A percentile compares a stretch with the other conserved stretches of the same genome.
Conservation (phyloP, 2,113 vertebrate genomes). For the Equus quagga region DNA sequence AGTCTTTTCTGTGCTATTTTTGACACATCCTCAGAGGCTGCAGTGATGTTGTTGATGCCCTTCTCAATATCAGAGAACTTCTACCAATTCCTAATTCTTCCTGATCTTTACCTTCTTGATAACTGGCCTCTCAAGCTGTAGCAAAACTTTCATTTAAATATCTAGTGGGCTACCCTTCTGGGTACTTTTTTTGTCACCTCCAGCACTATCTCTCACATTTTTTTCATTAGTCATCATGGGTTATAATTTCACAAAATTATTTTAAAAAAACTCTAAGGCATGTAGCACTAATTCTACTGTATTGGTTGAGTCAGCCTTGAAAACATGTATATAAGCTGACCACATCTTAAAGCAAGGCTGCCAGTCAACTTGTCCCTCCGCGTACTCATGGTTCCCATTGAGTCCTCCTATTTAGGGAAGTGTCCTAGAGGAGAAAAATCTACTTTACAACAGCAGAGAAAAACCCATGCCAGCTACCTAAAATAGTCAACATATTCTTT, state of each 20-base stretch:
- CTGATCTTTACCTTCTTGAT: slow-evolving; percentile 53
- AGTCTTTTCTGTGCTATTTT: slow-evolving; percentile 32
- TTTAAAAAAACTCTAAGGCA: background rate
- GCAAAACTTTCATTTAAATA: background rate
- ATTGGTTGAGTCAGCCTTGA: background rate
- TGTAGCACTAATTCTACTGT: background rate
- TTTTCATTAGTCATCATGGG: background rate
- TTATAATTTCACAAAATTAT: slow-evolving; percentile 28
- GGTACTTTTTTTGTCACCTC: background rate
- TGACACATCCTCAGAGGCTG: slow-evolving; percentile 46
- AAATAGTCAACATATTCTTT: background rate
- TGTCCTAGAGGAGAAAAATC: background rate
- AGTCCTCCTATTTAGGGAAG: background rate
- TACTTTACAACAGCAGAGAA: background rate
- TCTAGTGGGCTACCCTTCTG: background rate
- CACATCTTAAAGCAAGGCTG: background rate
- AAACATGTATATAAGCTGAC: background rate
- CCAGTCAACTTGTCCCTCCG: background rate
- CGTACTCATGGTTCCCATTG: background rate
- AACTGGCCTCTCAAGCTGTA: background rate
- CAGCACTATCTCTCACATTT: background rate
- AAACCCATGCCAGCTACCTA: background rate
- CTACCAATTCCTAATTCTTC: background rate
- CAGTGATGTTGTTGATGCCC: slow-evolving; percentile 24
- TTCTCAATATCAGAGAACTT: slow-evolving; percentile 22